A percentile compares a stretch with the other conserved stretches of the same genome.
phyloP scores from a whole-genome alignment of 1,140 invertebrate genomes.

The Maniola jurtina region DNA sequence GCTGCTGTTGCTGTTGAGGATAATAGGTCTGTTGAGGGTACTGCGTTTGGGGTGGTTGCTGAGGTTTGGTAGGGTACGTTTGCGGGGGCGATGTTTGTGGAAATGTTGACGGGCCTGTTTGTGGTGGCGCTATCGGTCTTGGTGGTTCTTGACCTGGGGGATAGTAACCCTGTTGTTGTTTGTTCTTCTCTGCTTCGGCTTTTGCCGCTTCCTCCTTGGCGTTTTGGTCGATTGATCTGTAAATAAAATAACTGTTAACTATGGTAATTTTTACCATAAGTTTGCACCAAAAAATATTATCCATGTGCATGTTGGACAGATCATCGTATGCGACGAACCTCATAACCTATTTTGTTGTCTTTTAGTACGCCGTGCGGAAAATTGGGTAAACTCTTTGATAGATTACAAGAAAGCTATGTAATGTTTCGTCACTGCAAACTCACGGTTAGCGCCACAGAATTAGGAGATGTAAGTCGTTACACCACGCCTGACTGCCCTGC shows the following conservation, averaged over 20 bases:
- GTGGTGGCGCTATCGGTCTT: conserved; percentile 16
- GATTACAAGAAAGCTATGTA: too few species aligned
- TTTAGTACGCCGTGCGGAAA: too few species aligned
- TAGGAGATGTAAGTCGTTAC: too few species aligned
- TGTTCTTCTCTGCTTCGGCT: conserved; percentile 55
- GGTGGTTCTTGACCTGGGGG: conserved; percentile 32
- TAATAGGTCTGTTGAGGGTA: conserved; percentile 34
- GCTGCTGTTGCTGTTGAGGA: conserved; percentile 34
- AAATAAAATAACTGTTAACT: conserved; percentile 15
- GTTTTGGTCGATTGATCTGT: conserved; percentile 65
- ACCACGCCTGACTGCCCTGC: too few species aligned
- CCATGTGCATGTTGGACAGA: too few species aligned
- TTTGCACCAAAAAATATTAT: too few species aligned
- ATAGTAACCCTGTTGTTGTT: conserved; percentile 38
- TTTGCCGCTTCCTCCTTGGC: conserved; percentile 65
- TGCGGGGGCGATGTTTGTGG: conserved; percentile 2
- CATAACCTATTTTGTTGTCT: too few species aligned
- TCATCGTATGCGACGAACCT: too few species aligned
- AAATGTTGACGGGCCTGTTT: conserved; percentile 6
- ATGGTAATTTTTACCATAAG: background rate
- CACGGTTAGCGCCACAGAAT: too few species aligned
- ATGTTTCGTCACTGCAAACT: too few species aligned
- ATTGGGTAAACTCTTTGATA: too few species aligned
- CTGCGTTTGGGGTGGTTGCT: conserved; percentile 20
- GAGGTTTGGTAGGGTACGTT: conserved; percentile 11